These are phyloP conservation scores for Leptothorax acervorum DNA, from an alignment of 2,888 invertebrate species.

Conservation along the genomic window DNA sequence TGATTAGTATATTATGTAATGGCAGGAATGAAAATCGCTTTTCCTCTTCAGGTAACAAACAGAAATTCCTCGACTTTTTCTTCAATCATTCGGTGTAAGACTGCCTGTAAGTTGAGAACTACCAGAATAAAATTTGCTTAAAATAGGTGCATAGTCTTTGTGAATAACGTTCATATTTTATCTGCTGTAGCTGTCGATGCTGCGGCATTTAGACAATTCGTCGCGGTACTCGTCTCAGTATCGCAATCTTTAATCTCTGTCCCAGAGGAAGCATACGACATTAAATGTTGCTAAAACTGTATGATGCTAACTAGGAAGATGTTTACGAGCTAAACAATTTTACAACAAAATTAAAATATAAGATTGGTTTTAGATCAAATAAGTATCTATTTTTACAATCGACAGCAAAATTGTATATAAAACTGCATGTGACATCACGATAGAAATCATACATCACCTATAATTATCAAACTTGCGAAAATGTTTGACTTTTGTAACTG, in stretches of 20 bases:
- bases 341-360: constrained; percentile 23
- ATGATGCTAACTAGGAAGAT: constrained; percentile 23
- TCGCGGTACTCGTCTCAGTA: neutral
- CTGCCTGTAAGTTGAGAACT: neutral
- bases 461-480: constrained; percentile 56
- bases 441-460: constrained; percentile 46
- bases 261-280: neutral
- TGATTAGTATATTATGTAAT: neutral
- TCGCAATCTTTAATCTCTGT: neutral
- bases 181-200: neutral
- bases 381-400: constrained; percentile 1
- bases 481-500: constrained; percentile 59
- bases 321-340: constrained; percentile 41
- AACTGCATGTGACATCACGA: constrained; percentile 14
- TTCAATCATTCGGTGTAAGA: neutral
- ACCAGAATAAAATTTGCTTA: constrained; percentile 13
- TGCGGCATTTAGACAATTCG: neutral
- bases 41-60: neutral
- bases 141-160: neutral
- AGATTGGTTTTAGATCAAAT: neutral
- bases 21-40: neutral
- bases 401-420: constrained; percentile 33
- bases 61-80: neutral
- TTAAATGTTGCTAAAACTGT: neutral
- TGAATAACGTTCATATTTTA: neutral